Evolutionary conservation across 2,113 vertebrate genomes (phyloP), one percentile per base, ranked within the genome.

Genomic region (Platichthys flesus): DNA sequence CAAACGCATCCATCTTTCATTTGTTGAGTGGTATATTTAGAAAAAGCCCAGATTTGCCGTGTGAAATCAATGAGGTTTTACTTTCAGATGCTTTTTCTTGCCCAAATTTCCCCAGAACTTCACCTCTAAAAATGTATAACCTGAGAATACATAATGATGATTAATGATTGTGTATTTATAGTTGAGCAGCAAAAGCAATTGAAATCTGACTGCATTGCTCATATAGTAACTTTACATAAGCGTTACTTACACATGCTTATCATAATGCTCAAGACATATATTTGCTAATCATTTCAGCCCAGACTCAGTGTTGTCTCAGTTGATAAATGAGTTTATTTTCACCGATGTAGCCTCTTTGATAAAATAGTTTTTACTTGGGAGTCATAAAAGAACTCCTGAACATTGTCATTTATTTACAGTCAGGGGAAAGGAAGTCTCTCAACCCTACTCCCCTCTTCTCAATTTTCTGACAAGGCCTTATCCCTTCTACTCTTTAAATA

Each of bases 1-100:
- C 57, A 74, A 82, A 65, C 40, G 70, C 49, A 71, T 90, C 77
- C 73, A 70, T 87, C 58, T 85, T 67, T 79, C 24, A 57, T 71
- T 71, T 52, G 4, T 56, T 78, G 40, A 37, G 23, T 74, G 31
- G 21, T 83, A 69, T 68, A 57, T 57, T 72, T 63, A 84, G 28
- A 79, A 67, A 28, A 51, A 31, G 60, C 52, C 15, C 12, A 61
- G 40, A 21, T 31, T 31, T 67, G 66, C 57, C 16, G 45, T 12
- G 4, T 47, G 35, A 60, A 78, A 56, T 79, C 71, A 54, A 45
- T 67, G 21, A 63, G 58, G 35, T 76, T 75, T 75, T 58, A 71
- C 63, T 63, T 47, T 55, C 1, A 9, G 9, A 57, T 49, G 15
- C 28, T 28, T 28, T 28, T 28, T 5, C 14, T 55, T 76, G 49